Evolutionary conservation across 2,888 invertebrate species (phyloP), one percentile per base, ranked within the genome.

Genomic region (Suillia variegata): DNA sequence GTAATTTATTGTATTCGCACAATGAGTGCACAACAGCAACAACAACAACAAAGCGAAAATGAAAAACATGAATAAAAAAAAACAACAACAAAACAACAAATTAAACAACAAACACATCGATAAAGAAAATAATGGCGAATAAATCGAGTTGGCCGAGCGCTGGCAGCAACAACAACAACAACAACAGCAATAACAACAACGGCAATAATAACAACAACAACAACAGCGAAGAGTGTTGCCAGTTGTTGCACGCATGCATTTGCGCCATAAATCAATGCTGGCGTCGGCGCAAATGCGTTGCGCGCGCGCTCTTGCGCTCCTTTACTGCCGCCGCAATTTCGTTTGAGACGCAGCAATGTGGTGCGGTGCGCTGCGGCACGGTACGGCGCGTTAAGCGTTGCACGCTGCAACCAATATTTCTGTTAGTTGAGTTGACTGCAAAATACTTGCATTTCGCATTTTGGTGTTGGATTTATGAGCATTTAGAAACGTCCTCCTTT

Each of bases 401-500:
- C n/a, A n/a, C n/a, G 31, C 6, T 12, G 31, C 31, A 12, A 31
- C 12, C 31, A 31, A 31, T 31, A 31, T 31, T 31, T 31, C 31
- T 31, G 31, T 31, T 31, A 31, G 31, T 12, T 6, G 31, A 12
- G 31, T 12, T 12, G 31, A 12, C 6, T 12, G 31, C 31, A 8
- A 12, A 12, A 12, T 31, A 31, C 31, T 31, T 6, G 31, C 6
- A 12, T 8, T 8, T 31, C 12, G 31, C 31, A 31, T 31, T n/a
- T 31, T 31, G 31, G 6, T 42, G 52, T 57, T 58, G 53, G 54
- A 62, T 60, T 56, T 58, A 62, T 62, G 62, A 56, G 54, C 60
- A 55, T 45, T 59, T 51, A 49, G 52, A 62, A 62, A 62, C 59
- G 57, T 60, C 62, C 54, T 62, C 56, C 58, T 62, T 62, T 58